Percentiles rank a stretch among this genome's conserved stretches.
These are phyloP conservation scores for Artemia sinica DNA, from an alignment of 2,888 invertebrate genomes.

Conservation along the genomic window DNA sequence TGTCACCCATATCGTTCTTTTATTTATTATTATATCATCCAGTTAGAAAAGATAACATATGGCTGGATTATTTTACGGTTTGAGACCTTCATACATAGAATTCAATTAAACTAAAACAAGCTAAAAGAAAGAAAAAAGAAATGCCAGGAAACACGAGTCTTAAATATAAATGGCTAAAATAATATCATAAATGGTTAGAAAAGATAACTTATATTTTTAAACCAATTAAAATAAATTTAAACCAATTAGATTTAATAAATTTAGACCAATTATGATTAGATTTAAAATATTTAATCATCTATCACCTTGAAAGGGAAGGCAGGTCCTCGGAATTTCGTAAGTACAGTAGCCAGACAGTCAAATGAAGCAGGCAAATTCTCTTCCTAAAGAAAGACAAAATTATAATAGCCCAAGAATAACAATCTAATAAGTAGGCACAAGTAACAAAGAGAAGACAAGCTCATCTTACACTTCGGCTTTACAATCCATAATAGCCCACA, in stretches of 20 bases:
- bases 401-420: no score
- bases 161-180: background rate
- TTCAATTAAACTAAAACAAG: background rate
- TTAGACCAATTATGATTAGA: background rate
- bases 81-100: no score
- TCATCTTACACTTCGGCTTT: no score
- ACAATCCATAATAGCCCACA: no score
- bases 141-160: background rate
- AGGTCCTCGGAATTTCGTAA: background rate
- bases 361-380: constrained; percentile 4
- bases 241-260: background rate
- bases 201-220: background rate
- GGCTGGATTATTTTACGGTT: no score
- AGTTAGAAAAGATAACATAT: no score
- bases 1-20: no score
- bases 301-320: background rate
- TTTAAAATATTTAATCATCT: background rate
- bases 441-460: no score
- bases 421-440: no score
- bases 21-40: no score
- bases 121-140: background rate
- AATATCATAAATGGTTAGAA: background rate
- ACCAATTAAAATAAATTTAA: background rate
- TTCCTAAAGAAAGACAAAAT: background rate
- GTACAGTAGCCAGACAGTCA: background rate